Evolutionary conservation across 1,140 invertebrate genomes (phyloP).

Genomic region (Aphelenchoides fujianensis): DNA sequence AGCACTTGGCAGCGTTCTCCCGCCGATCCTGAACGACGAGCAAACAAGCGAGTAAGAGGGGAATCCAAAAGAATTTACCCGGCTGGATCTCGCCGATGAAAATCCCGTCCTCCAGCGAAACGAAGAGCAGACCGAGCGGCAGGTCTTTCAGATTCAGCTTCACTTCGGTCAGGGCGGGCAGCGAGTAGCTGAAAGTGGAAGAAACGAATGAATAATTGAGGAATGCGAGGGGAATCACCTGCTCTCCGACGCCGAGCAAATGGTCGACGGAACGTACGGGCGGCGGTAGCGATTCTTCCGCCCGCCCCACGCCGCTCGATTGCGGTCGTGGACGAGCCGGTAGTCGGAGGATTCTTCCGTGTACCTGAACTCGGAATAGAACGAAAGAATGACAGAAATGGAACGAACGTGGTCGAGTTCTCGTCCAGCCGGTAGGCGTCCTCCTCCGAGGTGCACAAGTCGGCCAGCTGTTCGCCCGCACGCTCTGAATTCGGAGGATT

Average conservation of each 20-base stretch:
- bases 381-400: no score
- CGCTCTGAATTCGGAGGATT: no score
- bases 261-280: slow-evolving; percentile 57
- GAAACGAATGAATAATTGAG: slow-evolving; percentile 1
- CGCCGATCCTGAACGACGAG: slow-evolving; percentile 32
- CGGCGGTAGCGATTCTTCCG: slow-evolving; percentile 37
- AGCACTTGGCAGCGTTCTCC: slow-evolving; percentile 33
- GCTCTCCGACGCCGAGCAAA: slow-evolving; percentile 60
- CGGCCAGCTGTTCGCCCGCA: slow-evolving; percentile 55
- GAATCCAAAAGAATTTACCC: slow-evolving; percentile 16
- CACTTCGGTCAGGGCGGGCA: slow-evolving; percentile 50
- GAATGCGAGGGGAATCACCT: slow-evolving; percentile 39
- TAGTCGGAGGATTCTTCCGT: slow-evolving; percentile 13
- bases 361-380: slow-evolving; percentile 16
- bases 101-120: slow-evolving; percentile 55
- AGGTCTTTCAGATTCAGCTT: slow-evolving; percentile 42
- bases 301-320: slow-evolving; percentile 9
- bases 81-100: slow-evolving; percentile 50
- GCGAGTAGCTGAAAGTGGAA: slow-evolving; percentile 43
- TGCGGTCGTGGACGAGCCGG: slow-evolving; percentile 8
- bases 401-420: slow-evolving; percentile 14
- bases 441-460: slow-evolving; percentile 54
- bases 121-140: slow-evolving; percentile 51
- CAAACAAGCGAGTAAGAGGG: no score
- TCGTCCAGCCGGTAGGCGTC: slow-evolving; percentile 51